Percentiles rank a stretch among this genome's conserved stretches.
These are phyloP conservation scores for Lottia gigantea DNA, from an alignment of 2,888 invertebrate species.

Conservation along the genomic window DNA sequence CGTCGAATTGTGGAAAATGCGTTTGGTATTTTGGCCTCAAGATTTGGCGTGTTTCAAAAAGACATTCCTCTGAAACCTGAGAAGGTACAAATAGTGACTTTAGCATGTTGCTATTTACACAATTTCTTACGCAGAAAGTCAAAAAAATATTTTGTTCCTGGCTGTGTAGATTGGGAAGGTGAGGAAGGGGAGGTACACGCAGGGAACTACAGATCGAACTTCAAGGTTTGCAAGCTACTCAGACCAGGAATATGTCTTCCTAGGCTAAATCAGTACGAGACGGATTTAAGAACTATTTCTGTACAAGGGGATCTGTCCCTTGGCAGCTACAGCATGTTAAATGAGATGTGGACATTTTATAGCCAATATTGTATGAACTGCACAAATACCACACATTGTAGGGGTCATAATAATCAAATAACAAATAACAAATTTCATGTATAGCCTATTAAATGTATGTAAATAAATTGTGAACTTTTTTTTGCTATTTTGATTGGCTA, in stretches of 20 bases:
- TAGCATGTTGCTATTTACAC: constrained; percentile 25
- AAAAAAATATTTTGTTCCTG: constrained; percentile 18
- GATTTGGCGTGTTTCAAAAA: constrained; percentile 25
- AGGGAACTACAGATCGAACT: background rate
- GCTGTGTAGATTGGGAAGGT: constrained; percentile 22
- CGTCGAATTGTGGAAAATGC: background rate
- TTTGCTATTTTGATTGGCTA: no score
- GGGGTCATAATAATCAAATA: no score
- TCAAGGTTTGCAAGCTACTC: constrained; percentile 15
- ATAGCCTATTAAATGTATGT: no score
- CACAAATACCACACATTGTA: no score
- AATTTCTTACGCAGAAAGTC: constrained; percentile 23
- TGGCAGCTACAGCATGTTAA: constrained; percentile 2
- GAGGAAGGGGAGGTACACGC: constrained; percentile 19
- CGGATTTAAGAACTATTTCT: background rate
- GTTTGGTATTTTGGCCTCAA: constrained; percentile 18
- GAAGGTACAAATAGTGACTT: constrained; percentile 17
- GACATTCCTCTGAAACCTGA: constrained; percentile 21
- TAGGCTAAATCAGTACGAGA: background rate
- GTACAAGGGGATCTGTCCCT: constrained; percentile 1
- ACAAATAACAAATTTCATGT: no score
- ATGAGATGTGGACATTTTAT: background rate
- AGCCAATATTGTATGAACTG: no score
- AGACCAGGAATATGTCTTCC: background rate
- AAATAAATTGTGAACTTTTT: no score